phyloP scores from a whole-genome alignment of 1,140 invertebrate genomes.

The Formica selysi region DNA sequence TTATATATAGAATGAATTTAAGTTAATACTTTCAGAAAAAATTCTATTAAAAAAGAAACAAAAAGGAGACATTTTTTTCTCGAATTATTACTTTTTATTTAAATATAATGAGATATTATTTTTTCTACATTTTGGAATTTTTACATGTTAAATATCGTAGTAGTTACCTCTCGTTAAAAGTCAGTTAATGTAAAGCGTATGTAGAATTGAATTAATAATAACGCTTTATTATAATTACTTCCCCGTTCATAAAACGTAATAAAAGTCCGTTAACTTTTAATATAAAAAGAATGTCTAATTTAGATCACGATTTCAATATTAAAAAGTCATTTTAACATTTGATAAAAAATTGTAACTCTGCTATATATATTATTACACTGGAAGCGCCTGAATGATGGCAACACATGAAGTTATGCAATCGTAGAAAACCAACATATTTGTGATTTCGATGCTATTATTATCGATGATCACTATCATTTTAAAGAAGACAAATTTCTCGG shows the following conservation, averaged over 20 bases:
- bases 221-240: constrained; percentile 14
- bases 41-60: background rate
- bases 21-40: background rate
- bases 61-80: background rate
- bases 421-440: background rate
- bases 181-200: background rate
- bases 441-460: background rate
- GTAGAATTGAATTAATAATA: constrained; percentile 5
- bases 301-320: background rate
- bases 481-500: background rate
- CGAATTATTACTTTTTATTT: background rate
- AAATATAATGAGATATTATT: background rate
- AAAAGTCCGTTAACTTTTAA: background rate
- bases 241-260: background rate
- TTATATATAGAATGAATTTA: background rate
- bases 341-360: background rate
- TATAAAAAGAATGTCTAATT: constrained; percentile 27
- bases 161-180: constrained; percentile 1
- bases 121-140: background rate
- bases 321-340: constrained; percentile 2
- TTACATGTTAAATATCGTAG: background rate
- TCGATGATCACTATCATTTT: background rate
- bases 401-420: background rate
- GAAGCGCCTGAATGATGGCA: background rate
- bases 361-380: background rate